Base-by-base conservation (phyloP, 92 coral and sea anemone genomes). In the Virgularia gustaviana region DNA sequence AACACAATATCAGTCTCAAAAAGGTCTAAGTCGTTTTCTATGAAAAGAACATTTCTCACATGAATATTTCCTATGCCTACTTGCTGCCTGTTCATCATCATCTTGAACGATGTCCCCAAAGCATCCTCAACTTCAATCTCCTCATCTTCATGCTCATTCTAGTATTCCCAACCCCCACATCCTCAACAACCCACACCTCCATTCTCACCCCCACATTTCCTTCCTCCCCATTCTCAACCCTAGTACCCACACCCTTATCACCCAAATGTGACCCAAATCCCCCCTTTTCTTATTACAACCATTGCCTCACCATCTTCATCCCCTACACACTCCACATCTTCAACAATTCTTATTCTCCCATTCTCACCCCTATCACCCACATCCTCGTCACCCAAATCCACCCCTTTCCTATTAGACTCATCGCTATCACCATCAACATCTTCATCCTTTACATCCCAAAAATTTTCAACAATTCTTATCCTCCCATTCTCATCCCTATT, bases 1-100 rank as follows among this genome's bases (percentile, higher is more conserved):
- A 90, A 30, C 43, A 61, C 55, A 18, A 88, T 88, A 62, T 88
- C 97, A 30, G 91, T 90, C 71, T 91, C 89, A 72, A 78, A 91
- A 33, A 88, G 59, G 13, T 86, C 61, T 27, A 86, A 57, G 27
- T 73, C 52, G 56, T 44, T 71, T 18, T 67, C 90, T 86, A 43
- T 28, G 12, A 29, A 29, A 12, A 30, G n/a, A 29, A 9, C 2
- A 71, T 4, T 15, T 5, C n/a, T 47, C 15, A 47, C 55, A 47
- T n/a, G n/a, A n/a, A n/a, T n/a, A n/a, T n/a, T n/a, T n/a, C n/a
- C n/a, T n/a, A n/a, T n/a, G n/a, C n/a, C n/a, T n/a, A n/a, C n/a
- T n/a, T n/a, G n/a, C n/a, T n/a, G n/a, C n/a, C n/a, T n/a, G n/a
- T n/a, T n/a, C n/a, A n/a, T n/a, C n/a, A n/a, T n/a, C n/a, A n/a